Evolutionary conservation across 2,113 vertebrate species (phyloP), one percentile per base, ranked within the genome.

Genomic region (Typhlomys cinereus): DNA sequence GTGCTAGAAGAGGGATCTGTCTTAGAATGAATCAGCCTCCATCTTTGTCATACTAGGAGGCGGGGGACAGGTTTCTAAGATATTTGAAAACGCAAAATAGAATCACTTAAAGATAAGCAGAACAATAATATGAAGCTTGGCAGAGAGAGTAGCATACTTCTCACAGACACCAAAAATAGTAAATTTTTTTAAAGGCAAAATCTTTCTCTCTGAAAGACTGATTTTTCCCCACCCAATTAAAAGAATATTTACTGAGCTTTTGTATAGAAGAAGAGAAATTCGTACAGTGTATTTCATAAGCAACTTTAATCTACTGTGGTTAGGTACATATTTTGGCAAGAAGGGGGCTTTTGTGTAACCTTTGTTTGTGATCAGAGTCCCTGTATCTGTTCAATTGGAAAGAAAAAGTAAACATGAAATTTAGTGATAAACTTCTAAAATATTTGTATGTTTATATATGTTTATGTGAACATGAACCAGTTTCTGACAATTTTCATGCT

Each of bases 241-340:
- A 74, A 73, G 96, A 95, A 67, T 13, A 89, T 34, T 79, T 74
- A 54, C 20, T 93, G 46, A 78, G 54, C 94, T 85, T 95, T 93
- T 88, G 20, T 90, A 85, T 50, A 94, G 71, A 92, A 96, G 90
- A 85, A 70, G 17, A 89, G 17, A 88, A 48, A 25, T 90, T 44
- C 94, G 89, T 81, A 2, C 31, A 89, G 9, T 85, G 27, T 76
- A 57, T 93, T 89, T 95, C n/a, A 79, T 67, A 44, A 83, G 20
- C 66, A 82, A 39, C 21, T 76, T 31, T 79, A n/a, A n/a, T n/a
- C n/a, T n/a, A 44, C 41, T 57, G 13, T 11, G 88, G 20, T 57
- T 81, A 64, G 67, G 9, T 76, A 29, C 15, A 69, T 44, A 69
- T 88, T 91, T 96, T 96, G 88, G 75, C 90, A 91, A 44, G 41